Evolutionary conservation across 2,113 vertebrate genomes (phyloP).

Genomic region (Hydrolagus affinis): DNA sequence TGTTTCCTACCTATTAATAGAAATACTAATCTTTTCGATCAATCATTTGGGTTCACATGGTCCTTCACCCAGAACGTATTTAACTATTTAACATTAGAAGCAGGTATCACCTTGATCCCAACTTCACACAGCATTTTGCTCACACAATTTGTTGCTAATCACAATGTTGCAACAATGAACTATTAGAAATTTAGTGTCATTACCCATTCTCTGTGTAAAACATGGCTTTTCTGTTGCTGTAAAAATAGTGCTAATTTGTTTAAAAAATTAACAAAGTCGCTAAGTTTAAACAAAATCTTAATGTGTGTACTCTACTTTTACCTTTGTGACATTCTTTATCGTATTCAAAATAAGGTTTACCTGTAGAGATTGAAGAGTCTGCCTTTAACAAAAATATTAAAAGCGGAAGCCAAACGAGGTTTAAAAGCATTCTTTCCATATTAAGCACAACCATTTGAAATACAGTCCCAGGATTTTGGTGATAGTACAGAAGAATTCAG

Average conservation of each 20-base stretch:
- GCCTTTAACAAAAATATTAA: background rate
- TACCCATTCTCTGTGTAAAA: background rate
- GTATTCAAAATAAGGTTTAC: background rate
- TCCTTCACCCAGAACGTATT: background rate
- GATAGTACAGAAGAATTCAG: background rate
- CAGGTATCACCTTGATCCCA: background rate
- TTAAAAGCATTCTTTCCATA: background rate
- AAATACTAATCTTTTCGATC: background rate
- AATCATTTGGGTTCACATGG: too few relatives aligned
- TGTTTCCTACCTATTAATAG: background rate
- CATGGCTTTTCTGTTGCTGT: too few relatives aligned
- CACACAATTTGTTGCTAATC: background rate
- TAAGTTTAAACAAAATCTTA: background rate
- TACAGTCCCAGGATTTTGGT: background rate
- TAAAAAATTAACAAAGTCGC: too few relatives aligned
- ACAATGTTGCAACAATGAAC: background rate
- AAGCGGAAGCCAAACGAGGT: background rate
- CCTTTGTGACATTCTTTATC: background rate
- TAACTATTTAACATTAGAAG: background rate
- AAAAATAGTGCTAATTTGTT: too few relatives aligned
- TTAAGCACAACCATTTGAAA: background rate
- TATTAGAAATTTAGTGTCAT: background rate
- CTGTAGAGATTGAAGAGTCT: background rate
- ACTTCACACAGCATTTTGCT: background rate
- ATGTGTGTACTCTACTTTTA: background rate